Conservation (phyloP, 2,113 vertebrate species). For the Myotis brandtii region DNA sequence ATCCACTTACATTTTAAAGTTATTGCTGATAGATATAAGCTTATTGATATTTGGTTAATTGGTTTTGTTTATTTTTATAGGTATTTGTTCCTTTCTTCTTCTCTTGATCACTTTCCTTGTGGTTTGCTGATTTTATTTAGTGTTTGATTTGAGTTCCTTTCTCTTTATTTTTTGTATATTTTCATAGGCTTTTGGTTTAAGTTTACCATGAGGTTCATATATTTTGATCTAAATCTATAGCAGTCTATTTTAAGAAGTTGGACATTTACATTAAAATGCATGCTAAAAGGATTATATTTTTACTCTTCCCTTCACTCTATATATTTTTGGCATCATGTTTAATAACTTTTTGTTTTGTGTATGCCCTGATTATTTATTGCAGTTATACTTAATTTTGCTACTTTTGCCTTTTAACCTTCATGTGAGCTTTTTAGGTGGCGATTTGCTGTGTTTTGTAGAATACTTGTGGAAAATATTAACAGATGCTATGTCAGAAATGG, state of each 20-base stretch:
- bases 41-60: background rate
- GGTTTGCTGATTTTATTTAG: background rate
- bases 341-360: background rate
- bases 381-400: background rate
- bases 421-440: background rate
- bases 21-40: background rate
- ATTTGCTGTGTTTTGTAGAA: background rate
- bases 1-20: background rate
- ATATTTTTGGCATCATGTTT: background rate
- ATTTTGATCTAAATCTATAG: background rate
- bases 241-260: background rate
- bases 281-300: background rate
- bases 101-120: background rate
- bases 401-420: background rate
- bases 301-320: background rate
- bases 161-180: background rate
- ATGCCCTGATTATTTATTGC: background rate
- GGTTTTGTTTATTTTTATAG: background rate
- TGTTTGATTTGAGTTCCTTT: background rate
- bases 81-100: background rate
- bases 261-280: background rate
- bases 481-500: background rate
- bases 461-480: background rate
- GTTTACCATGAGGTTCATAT: background rate
- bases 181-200: background rate